Percentiles rank a stretch among this genome's conserved stretches.
Conservation (phyloP, 1,140 invertebrate genomes). For the Brachionus rotundiformis region DNA sequence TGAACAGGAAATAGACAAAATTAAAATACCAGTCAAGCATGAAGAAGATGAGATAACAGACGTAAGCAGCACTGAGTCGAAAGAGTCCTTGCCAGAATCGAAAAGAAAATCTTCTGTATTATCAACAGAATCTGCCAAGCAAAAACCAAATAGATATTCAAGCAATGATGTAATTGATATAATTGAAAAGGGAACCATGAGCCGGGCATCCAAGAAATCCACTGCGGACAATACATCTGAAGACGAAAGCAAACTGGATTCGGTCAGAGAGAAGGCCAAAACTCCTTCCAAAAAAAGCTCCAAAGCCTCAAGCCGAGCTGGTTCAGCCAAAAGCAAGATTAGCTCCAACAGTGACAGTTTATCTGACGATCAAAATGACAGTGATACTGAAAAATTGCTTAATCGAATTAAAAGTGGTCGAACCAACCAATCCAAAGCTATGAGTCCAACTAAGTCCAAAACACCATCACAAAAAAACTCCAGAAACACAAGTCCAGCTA, state of each 20-base stretch:
- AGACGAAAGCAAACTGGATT: slow-evolving; percentile 19
- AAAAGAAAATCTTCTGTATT: not conserved
- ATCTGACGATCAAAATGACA: not conserved
- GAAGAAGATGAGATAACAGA: not conserved
- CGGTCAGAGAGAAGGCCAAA: not conserved
- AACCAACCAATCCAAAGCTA: not conserved
- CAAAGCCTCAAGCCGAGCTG: not conserved
- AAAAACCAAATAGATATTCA: not conserved
- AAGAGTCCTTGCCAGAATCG: not conserved
- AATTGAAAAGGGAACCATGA: not conserved
- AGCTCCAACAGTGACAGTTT: not conserved
- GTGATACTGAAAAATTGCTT: slow-evolving; percentile 5
- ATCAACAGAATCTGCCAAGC: not conserved
- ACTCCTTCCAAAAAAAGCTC: not conserved
- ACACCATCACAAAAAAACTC: not conserved
- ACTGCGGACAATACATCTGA: slow-evolving; percentile 19
- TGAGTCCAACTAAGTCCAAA: not conserved
- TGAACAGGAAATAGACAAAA: not conserved
- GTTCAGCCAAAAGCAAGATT: not conserved
- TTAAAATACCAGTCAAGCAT: slow-evolving; percentile 18
- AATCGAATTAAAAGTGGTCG: slow-evolving; percentile 9
- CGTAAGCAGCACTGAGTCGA: not conserved
- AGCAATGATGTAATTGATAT: slow-evolving; percentile 9
- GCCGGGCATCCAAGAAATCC: slow-evolving; percentile 14
- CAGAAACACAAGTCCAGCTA: not conserved